Conservation (phyloP, 2,113 vertebrate species). For the Sprattus sprattus region DNA sequence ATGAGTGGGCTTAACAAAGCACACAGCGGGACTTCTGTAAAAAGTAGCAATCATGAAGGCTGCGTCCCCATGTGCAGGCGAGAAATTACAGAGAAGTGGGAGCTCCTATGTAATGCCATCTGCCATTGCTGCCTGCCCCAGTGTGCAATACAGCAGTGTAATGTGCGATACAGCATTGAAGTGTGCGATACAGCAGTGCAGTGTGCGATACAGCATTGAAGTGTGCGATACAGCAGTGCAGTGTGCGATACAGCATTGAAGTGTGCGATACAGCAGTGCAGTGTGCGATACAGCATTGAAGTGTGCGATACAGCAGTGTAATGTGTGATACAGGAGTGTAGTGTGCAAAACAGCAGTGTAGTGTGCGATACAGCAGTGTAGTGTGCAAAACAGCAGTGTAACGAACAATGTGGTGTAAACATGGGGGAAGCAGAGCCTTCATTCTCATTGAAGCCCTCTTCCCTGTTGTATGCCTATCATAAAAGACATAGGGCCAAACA, state of each 20-base stretch:
- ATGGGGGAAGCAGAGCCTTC: background rate
- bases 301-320: background rate
- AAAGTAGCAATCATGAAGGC: background rate
- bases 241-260: background rate
- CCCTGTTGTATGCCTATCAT: background rate
- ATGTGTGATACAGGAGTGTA: too few species aligned
- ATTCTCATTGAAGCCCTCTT: background rate
- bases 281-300: background rate
- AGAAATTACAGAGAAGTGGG: background rate
- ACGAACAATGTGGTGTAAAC: background rate
- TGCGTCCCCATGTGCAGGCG: background rate
- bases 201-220: background rate
- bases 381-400: background rate
- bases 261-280: background rate
- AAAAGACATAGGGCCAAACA: background rate
- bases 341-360: too few species aligned
- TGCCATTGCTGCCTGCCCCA: background rate
- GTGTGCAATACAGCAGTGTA: background rate
- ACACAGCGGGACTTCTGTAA: background rate
- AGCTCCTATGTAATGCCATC: background rate
- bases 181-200: background rate
- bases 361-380: background rate
- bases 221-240: too few species aligned
- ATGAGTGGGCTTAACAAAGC: conserved; percentile 11
- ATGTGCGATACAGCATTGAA: too few species aligned